Conservation (phyloP, 2,797 vertebrate genomes). For the Bradypodion ventrale region DNA sequence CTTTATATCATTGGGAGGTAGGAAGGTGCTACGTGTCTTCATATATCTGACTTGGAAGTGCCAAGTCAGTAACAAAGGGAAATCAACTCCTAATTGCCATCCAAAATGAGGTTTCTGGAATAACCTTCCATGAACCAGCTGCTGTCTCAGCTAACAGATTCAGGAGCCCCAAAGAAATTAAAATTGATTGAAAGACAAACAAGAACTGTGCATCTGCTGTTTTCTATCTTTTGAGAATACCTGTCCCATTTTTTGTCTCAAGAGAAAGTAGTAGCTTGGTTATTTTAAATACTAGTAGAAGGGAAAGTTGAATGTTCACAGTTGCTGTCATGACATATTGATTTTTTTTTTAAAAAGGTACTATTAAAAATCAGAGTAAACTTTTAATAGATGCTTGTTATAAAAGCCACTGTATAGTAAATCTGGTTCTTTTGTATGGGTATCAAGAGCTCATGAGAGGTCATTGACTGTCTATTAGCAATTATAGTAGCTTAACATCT, state of each 20-base stretch:
- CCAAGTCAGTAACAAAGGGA: conserved; percentile 12
- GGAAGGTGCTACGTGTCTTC: background rate
- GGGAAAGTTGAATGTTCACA: background rate
- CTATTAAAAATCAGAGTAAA: background rate
- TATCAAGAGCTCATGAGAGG: conserved; percentile 1
- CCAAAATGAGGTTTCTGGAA: background rate
- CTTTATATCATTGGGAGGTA: background rate
- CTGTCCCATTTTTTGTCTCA: background rate
- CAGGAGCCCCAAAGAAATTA: background rate
- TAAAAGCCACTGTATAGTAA: background rate
- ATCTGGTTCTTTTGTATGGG: background rate
- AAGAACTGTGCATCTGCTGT: background rate
- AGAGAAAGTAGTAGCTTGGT: background rate
- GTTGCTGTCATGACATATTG: background rate
- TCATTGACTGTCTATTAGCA: too few species aligned
- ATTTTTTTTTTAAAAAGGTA: background rate
- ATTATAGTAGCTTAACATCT: background rate
- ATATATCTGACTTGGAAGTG: background rate
- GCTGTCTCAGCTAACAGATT: background rate
- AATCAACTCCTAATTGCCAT: conserved; percentile 16
- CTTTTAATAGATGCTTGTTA: background rate
- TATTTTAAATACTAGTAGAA: background rate
- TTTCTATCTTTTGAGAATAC: background rate
- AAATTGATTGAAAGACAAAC: background rate
- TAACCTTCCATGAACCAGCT: background rate